phyloP scores from a whole-genome alignment of 2,888 invertebrate genomes.

The Microctonus hyperodae region DNA sequence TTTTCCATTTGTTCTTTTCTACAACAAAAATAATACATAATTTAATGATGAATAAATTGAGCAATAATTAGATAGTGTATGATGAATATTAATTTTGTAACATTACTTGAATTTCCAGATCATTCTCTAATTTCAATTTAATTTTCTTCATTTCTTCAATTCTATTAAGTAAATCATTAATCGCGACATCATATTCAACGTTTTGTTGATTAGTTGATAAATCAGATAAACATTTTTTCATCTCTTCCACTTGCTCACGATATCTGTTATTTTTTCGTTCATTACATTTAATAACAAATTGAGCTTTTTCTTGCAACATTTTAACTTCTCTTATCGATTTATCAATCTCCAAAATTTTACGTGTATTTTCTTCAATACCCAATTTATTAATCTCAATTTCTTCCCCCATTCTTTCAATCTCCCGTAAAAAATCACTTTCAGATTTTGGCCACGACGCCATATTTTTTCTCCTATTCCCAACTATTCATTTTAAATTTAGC shows the following conservation, averaged over 20 bases:
- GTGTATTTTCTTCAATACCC: conserved; percentile 5
- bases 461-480: background rate
- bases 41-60: background rate
- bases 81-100: background rate
- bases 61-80: background rate
- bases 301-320: conserved; percentile 26
- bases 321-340: conserved; percentile 16
- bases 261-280: background rate
- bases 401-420: background rate
- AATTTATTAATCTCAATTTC: conserved; percentile 7
- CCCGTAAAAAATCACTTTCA: background rate
- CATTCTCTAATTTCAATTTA: background rate
- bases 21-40: background rate
- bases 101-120: background rate
- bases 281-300: conserved; percentile 11
- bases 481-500: background rate
- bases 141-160: background rate
- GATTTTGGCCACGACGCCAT: background rate
- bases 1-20: background rate
- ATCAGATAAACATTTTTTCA: background rate
- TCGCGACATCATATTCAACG: background rate
- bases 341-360: conserved; percentile 8
- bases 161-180: background rate
- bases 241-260: background rate
- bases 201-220: too few relatives aligned